Base-by-base conservation (phyloP, 2,797 vertebrate genomes). In the Typhlichthys subterraneus region DNA sequence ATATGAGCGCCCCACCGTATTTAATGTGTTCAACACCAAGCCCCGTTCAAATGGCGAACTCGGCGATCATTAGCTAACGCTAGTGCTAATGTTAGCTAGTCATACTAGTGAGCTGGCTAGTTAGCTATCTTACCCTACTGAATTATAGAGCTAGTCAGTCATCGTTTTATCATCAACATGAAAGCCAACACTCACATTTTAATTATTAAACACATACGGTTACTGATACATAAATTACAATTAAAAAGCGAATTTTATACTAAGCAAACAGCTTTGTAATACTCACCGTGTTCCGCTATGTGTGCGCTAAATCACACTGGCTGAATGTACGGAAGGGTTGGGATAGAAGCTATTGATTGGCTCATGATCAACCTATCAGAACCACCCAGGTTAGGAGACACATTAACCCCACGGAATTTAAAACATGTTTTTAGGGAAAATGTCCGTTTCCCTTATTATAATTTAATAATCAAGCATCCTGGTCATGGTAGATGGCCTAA, bases 201-300 rank as follows among this genome's bases (percentile, higher is more conserved):
- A 19, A 7, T 49, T 0, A 0, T 3, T 12, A 5, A 42, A 49
- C 23, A 29, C 23, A 29, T 4, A 29, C 8, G 49, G 15, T 48
- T 14, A 6, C n/a, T 58, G 19, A 29, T 47, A 47, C 0, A 47
- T 12, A 12, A 48, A 48, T 14, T n/a, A 48, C 2, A 7, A 45
- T 10, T 11, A 11, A n/a, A 15, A 8, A 0, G 6, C 0, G 8
- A 5, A 50, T 71, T 77, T 63, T 4, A 48, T 5, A 56, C 11
- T 46, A 14, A 29, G 9, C 12, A 13, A 13, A 12, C n/a, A 61
- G 65, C 67, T 62, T n/a, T 17, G 0, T 50, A 38, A 68, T 54
- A 85, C 89, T 88, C 14, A 89, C 89, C 89, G 85, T 81, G 72
- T 63, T 88, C 77, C 82, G 82, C 85, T 83, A 46, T 81, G 80